Evolutionary conservation across 2,888 invertebrate species (phyloP).

Genomic region (Gymnoscelis rufifasciata): DNA sequence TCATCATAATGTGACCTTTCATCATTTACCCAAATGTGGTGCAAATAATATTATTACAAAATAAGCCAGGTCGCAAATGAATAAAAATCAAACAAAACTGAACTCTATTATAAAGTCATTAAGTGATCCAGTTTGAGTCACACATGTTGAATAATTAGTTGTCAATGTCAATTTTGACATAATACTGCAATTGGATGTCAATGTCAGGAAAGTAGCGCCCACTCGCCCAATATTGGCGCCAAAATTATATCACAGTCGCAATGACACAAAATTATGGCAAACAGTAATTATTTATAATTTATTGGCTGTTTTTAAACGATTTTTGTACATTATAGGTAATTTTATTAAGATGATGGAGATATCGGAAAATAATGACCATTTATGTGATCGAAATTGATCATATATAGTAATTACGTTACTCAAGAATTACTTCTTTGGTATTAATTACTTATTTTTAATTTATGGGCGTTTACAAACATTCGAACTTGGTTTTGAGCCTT

Average conservation of each 20-base stretch:
- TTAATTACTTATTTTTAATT: too few relatives aligned
- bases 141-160: not conserved
- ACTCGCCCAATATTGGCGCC: slow-evolving; percentile 34
- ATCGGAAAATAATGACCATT: slow-evolving; percentile 18
- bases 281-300: slow-evolving; percentile 34
- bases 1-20: slow-evolving; percentile 17
- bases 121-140: not conserved
- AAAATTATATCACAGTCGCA: slow-evolving; percentile 34
- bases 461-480: too few relatives aligned
- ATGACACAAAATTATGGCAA: slow-evolving; percentile 33
- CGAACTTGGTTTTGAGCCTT: too few relatives aligned
- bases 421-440: too few relatives aligned
- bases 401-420: too few relatives aligned
- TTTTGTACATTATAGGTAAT: slow-evolving; percentile 16
- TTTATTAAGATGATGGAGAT: slow-evolving; percentile 14
- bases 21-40: slow-evolving; percentile 15
- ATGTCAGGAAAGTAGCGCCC: slow-evolving; percentile 45
- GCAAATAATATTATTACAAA: slow-evolving; percentile 9
- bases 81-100: not conserved
- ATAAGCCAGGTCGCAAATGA: not conserved
- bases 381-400: slow-evolving; percentile 11
- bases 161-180: slow-evolving; percentile 31
- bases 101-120: not conserved
- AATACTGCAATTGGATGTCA: slow-evolving; percentile 43
- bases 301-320: slow-evolving; percentile 15